Evolutionary conservation across 1,140 invertebrate species (phyloP).

Genomic region (Listronotus bonariensis): DNA sequence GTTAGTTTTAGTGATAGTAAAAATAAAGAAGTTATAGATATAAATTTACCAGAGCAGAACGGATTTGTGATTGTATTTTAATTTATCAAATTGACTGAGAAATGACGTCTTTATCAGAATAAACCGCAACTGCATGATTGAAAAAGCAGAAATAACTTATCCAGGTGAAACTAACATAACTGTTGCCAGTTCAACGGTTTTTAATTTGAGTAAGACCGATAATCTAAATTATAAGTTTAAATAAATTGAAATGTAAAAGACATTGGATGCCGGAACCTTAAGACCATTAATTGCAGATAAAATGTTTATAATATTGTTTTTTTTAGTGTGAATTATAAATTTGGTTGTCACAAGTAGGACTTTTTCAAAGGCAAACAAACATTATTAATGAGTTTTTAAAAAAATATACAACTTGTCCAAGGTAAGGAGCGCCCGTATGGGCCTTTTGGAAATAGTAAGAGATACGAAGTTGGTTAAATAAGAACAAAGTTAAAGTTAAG

Average conservation of each 20-base stretch:
- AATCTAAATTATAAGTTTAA: constrained; percentile 5
- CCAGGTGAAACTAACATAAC: constrained; percentile 20
- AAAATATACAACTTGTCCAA: too few relatives aligned
- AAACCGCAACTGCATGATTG: constrained; percentile 13
- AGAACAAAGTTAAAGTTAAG: too few relatives aligned
- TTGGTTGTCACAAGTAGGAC: too few relatives aligned
- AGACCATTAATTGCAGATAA: background rate
- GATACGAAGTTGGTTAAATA: too few relatives aligned
- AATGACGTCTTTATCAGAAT: constrained; percentile 28
- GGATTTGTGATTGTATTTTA: constrained; percentile 25
- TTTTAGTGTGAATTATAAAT: too few relatives aligned
- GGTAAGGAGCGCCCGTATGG: too few relatives aligned
- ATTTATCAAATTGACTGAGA: constrained; percentile 31
- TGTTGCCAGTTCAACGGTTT: constrained; percentile 20
- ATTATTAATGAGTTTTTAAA: too few relatives aligned
- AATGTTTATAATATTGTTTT: too few relatives aligned
- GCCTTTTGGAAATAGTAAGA: too few relatives aligned
- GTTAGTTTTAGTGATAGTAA: too few relatives aligned
- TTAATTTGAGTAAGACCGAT: constrained; percentile 17
- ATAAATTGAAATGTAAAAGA: constrained; percentile 19
- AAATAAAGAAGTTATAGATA: too few relatives aligned
- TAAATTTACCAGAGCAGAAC: constrained; percentile 15
- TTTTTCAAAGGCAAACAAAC: too few relatives aligned
- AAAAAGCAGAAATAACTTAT: constrained; percentile 26
- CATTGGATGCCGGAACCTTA: background rate